Evolutionary conservation across 2,888 invertebrate genomes (phyloP), one percentile per base, ranked within the genome.

Genomic region (Melanchra persicariae): DNA sequence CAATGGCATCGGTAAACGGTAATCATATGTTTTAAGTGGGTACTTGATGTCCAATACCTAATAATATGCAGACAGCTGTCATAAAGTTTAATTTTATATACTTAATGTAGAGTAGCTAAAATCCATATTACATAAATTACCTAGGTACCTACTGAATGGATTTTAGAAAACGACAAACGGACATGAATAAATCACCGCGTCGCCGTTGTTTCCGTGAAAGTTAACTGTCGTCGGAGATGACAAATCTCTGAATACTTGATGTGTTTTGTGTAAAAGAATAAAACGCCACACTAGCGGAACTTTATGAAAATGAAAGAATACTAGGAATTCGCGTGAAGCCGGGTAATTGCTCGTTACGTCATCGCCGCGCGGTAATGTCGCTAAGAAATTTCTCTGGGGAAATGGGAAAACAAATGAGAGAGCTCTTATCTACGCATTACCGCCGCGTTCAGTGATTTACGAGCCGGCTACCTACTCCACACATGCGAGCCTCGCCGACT

Each of bases 401-500:
- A 94, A 95, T 94, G 93, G 94, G 91, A 92, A 94, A 94, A 95
- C 95, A 95, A 95, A 95, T 94, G 94, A 94, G 94, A 93, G 93
- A 92, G 93, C 93, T 94, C 91, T 94, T 95, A 94, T 95, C 95
- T 94, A 93, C 94, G 93, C 94, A 94, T 95, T 94, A 94, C 93
- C 92, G 91, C 86, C 88, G 91, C 90, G 90, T 89, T 85, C 89
- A 83, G 93, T 95, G 94, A 95, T 94, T 94, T 95, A 94, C 91
- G 94, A 93, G 80, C 89, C 85, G 89, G 90, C 93, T 93, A 92
- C 93, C 90, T 85, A 87, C 89, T 87, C 87, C 86, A 87, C 88
- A 90, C 91, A 91, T 87, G 85, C 88, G 86, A 87, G 85, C 55
- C 81, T 80, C 78, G 74, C 73, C 79, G 77, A 70, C 85, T 81